Base-by-base conservation (phyloP, 2,113 vertebrate species). In the Tachysurus fulvidraco region DNA sequence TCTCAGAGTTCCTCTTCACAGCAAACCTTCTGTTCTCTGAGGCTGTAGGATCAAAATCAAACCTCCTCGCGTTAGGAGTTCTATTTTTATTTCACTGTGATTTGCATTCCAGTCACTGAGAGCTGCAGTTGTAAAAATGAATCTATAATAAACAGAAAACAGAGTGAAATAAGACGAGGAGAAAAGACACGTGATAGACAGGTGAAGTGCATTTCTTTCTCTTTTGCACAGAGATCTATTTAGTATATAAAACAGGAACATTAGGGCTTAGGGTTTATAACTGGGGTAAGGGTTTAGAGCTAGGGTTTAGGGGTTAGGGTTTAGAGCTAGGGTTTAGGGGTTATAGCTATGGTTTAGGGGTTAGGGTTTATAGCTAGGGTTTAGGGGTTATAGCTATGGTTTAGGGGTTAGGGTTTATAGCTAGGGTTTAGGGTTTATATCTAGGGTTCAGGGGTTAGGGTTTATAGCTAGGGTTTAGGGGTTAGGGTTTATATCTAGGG, bases 41-140 rank as follows among this genome's bases (percentile, higher is more conserved):
- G 54, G 5, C 46, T 78, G 23, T 25, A 52, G 74, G 25, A 3
- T 52, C 6, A 54, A 44, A 77, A 78, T 54, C 74, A 78, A 54
- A 28, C 23, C 73, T 50, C 44, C 23, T 13, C 3, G 25, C 12
- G 5, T 77, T 77, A 50, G 44, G 50, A 28, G 25, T 4, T 78
- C 50, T 78, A 78, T 78, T 78, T 78, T 54, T 52, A 54, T 52
- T 52, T 52, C 74, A 54, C 25, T 54, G 25, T 54, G 74, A 78
- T 78, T 78, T 78, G 74, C 50, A 78, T 78, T 78, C 74, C 74
- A 54, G 74, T 25, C 74, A 78, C 74, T 54, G 46, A 77, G 23
- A 77, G 74, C 74, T n/a, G 50, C 46, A 78, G 74, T 28, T 10
- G 6, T 78, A 54, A 12, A 78, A 11, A 54, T 77, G 8, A n/a